Evolutionary conservation across 2,113 vertebrate genomes (phyloP).

Genomic region (Stegostoma tigrinum): DNA sequence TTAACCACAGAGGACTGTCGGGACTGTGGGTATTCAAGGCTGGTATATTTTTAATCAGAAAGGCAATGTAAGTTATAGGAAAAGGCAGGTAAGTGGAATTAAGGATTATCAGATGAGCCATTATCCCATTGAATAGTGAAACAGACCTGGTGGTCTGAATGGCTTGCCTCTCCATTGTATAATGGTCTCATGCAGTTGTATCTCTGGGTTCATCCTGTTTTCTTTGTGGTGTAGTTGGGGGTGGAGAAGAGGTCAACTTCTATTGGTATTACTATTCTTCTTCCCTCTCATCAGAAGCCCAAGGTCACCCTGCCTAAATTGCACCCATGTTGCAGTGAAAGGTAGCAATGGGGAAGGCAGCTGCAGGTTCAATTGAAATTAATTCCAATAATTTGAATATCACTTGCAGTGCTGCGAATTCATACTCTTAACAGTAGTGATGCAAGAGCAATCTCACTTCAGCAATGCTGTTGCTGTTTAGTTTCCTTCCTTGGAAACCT

Average conservation of each 20-base stretch:
- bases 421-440: not conserved
- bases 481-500: not conserved
- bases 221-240: not conserved
- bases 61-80: too few species aligned
- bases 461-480: not conserved
- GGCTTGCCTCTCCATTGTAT: too few species aligned
- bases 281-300: not conserved
- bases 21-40: too few species aligned
- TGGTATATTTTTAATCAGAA: too few species aligned
- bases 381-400: too few species aligned
- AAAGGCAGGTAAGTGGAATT: too few species aligned
- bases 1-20: too few species aligned
- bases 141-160: too few species aligned
- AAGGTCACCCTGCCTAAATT: not conserved
- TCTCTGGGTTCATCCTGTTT: not conserved
- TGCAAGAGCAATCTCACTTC: too few species aligned
- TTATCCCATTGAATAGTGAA: too few species aligned
- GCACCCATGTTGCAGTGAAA: not conserved
- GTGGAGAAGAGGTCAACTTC: not conserved
- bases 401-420: not conserved
- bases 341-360: not conserved
- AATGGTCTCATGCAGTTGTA: not conserved
- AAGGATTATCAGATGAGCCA: too few species aligned
- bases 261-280: too few species aligned
- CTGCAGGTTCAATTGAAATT: not conserved